Evolutionary conservation across 2,888 invertebrate genomes (phyloP), one percentile per base, ranked within the genome.

Genomic region (Drosophila mulleri): DNA sequence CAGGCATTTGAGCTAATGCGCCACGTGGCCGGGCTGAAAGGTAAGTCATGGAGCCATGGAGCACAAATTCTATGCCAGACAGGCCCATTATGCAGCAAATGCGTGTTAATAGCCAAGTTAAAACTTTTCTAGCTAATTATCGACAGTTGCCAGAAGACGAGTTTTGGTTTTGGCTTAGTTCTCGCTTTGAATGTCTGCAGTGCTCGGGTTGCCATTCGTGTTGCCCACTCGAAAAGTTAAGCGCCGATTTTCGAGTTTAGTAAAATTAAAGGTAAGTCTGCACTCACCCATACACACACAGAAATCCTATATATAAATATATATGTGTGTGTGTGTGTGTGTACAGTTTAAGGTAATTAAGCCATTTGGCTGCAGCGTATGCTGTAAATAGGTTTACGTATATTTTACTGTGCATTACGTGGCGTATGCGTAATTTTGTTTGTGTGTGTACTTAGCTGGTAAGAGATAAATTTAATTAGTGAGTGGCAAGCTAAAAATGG

Each of bases 51-150:
- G 39, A 37, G 52, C 48, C 50, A 32, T n/a, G n/a, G 11, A 50
- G 67, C 61, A 57, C 69, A 57, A 82, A 78, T 80, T 76, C 83
- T 74, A 78, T 70, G 71, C 75, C 73, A 83, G 83, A 78, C 86
- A 81, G 64, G 71, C 74, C 80, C 84, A 86, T 86, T 86, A 84
- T 85, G 83, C 81, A 85, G 72, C 81, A 80, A 75, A 80, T 80
- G 80, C 78, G 78, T 81, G 80, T 72, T 85, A 86, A 88, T 83
- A 74, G 78, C 69, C 78, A 75, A 83, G 78, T 73, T 80, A 74
- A 85, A 88, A 88, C 72, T 88, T 86, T 86, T 78, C 66, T 67
- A 75, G 83, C 86, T 88, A 88, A 88, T 86, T 86, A 86, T 86
- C 86, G 80, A 88, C 83, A 86, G 83, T 81, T 80, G 83, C 80